Evolutionary conservation across 2,797 vertebrate genomes (phyloP).

Genomic region (Dromococcyx pavoninus): DNA sequence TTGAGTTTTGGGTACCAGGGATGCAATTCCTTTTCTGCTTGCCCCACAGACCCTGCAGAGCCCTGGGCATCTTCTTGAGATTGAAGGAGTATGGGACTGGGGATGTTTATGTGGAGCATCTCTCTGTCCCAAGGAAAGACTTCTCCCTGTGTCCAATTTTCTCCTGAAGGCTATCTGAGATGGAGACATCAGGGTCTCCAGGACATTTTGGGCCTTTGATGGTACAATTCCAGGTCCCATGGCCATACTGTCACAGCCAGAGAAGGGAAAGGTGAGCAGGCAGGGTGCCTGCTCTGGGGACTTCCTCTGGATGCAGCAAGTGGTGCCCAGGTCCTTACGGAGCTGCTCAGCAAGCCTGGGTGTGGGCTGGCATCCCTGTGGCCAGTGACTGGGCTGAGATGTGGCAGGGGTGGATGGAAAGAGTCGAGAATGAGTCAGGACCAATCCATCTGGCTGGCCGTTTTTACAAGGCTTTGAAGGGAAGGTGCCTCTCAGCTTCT

Average conservation of each 20-base stretch:
- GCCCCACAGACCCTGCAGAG: not conserved
- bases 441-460: fast-evolving
- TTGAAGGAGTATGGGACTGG: not conserved
- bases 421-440: not conserved
- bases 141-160: not conserved
- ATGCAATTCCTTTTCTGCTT: not conserved
- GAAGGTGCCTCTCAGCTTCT: not conserved
- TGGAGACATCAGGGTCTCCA: not conserved
- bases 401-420: not conserved
- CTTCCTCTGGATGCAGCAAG: not conserved
- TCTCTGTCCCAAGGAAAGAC: not conserved
- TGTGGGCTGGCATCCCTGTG: not conserved
- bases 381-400: not conserved
- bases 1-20: not conserved
- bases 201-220: not conserved
- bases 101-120: not conserved
- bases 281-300: not conserved
- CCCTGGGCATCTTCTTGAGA: not conserved
- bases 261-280: not conserved
- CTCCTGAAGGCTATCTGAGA: not conserved
- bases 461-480: not conserved
- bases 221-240: not conserved
- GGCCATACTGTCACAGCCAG: not conserved
- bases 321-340: not conserved
- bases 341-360: too few species aligned